Evolutionary conservation across 92 coral and sea anemone species (phyloP).

Genomic region (Heteractis magnifica): DNA sequence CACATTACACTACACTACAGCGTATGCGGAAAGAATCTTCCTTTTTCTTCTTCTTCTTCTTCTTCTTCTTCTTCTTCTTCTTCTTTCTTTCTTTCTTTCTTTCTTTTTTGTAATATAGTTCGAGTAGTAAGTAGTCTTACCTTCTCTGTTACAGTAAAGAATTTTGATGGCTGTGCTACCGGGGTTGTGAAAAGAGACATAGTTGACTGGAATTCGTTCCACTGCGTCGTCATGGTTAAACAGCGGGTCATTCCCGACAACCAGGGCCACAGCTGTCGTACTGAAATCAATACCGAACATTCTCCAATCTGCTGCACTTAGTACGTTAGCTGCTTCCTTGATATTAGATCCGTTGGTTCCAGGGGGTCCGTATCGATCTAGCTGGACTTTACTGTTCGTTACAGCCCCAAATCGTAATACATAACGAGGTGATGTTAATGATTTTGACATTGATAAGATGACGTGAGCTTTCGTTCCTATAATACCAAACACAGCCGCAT

Average conservation of each 20-base stretch:
- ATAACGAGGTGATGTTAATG: conserved; percentile 32
- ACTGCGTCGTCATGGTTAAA: conserved; percentile 33
- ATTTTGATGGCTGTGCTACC: conserved; percentile 18
- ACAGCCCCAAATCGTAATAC: conserved; percentile 35
- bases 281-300: conserved; percentile 52
- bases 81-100: no score
- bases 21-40: no score
- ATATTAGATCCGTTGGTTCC: conserved; percentile 8
- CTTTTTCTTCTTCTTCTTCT: no score
- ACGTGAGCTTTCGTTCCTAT: conserved; percentile 16
- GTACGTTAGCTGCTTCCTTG: neutral
- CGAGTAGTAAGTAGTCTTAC: conserved; percentile 7
- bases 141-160: conserved; percentile 50
- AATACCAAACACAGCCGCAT: conserved; percentile 10
- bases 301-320: conserved; percentile 25
- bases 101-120: no score
- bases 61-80: no score
- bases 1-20: no score
- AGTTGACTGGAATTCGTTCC: conserved; percentile 18
- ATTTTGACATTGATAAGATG: conserved; percentile 18
- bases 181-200: conserved; percentile 39
- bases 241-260: conserved; percentile 24
- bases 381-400: conserved; percentile 11
- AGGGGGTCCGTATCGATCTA: conserved; percentile 34
- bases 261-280: conserved; percentile 25